Evolutionary conservation across 2,888 invertebrate species (phyloP).

Genomic region (Conistra vaccinii): DNA sequence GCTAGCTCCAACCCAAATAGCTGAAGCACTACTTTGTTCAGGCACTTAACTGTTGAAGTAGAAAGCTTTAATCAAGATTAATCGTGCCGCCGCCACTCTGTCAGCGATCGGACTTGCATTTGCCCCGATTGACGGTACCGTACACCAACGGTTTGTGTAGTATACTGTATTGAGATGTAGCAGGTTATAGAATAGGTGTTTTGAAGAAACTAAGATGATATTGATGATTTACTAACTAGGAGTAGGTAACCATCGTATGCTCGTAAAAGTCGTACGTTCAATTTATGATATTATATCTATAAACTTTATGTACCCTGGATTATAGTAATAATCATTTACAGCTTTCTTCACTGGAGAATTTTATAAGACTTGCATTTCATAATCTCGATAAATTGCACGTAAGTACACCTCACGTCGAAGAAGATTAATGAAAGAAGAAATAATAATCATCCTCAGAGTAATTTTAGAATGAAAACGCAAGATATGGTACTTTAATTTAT

Average conservation of each 20-base stretch:
- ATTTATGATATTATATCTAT: slow-evolving; percentile 3
- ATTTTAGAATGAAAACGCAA: not conserved
- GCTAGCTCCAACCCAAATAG: slow-evolving; percentile 29
- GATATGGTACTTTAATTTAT: too few species aligned
- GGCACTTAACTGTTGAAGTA: slow-evolving; percentile 54
- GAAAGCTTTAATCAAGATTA: slow-evolving; percentile 51
- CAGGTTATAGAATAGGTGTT: not conserved
- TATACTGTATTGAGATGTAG: slow-evolving; percentile 6
- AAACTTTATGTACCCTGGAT: not conserved
- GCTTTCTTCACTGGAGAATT: not conserved
- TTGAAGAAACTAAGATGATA: not conserved
- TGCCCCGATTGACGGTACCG: slow-evolving; percentile 26
- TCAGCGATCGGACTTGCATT: slow-evolving; percentile 13
- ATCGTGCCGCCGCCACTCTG: slow-evolving; percentile 54
- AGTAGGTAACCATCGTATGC: not conserved
- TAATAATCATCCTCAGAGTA: not conserved
- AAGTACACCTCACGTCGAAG: not conserved
- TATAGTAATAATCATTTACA: not conserved
- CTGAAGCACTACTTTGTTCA: slow-evolving; percentile 32
- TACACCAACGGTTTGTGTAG: slow-evolving; percentile 37
- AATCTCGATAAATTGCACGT: not conserved
- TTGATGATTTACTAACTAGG: not conserved
- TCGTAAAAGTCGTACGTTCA: slow-evolving; percentile 1
- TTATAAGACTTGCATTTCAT: not conserved
- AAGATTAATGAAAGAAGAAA: not conserved